Base-by-base conservation (phyloP, 2,888 invertebrate species). In the Lithophane socia region DNA sequence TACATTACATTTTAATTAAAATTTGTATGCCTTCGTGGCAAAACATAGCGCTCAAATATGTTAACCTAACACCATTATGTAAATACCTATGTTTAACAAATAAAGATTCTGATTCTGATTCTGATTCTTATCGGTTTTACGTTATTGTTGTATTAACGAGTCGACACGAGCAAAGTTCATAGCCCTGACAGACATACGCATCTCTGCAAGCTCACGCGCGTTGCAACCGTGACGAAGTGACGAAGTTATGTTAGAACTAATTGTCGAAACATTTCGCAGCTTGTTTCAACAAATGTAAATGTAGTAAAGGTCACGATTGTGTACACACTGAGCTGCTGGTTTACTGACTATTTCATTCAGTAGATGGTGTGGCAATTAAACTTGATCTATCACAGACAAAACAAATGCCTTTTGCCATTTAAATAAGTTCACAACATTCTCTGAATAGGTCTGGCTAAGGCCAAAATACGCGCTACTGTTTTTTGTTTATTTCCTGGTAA, bases 201-300 rank as follows among this genome's bases (percentile, higher is more conserved):
- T 74, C 29, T 56, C 47, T 49, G n/a, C 44, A 44, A 52, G 37
- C 58, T 24, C 16, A 64, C 61, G 29, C 42, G 29, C 63, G n/a
- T n/a, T 49, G 64, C 82, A 78, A 75, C 74, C 29, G 9, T n/a
- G 58, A 2, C 44, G 47, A 18, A 58, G 49, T 24, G 56, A 24
- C n/a, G 44, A 9, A 65, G 58, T 54, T 42, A 68, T 68, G 83
- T 67, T 71, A 58, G 37, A 67, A 84, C 42, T 42, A 80, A 72
- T 72, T 84, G 80, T 13, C 66, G 64, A 67, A 82, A 74, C 44
- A 61, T 82, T 85, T 74, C 63, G 70, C 63, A 56, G 85, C 12
- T 74, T 10, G 47, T 85, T 81, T 81, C 76, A 64, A 75, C 82
- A 75, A 72, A 85, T 82, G 66, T 75, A 60, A 65, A 79, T 80